phyloP scores from a whole-genome alignment of 2,113 vertebrate genomes.

The Bungarus multicinctus region DNA sequence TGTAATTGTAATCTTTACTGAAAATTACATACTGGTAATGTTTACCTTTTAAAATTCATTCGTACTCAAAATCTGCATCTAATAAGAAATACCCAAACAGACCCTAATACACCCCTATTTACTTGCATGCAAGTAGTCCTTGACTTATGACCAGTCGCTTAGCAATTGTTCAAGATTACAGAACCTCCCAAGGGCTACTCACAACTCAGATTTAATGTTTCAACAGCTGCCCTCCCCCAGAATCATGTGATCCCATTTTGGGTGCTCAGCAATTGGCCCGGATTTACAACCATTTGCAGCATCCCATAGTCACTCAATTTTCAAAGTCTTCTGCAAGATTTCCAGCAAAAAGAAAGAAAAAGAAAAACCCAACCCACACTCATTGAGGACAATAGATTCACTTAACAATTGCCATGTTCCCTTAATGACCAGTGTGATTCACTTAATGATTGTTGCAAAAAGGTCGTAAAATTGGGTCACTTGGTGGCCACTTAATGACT shows the following conservation, averaged over 20 bases:
- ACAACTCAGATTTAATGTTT: background rate
- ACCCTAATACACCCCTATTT: background rate
- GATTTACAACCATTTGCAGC: background rate
- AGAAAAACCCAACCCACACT: background rate
- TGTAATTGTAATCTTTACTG: background rate
- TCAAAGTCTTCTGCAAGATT: background rate
- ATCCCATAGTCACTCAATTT: background rate
- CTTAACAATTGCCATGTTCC: background rate
- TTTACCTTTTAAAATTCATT: conserved; percentile 12
- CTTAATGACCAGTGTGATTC: background rate
- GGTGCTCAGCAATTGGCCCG: background rate
- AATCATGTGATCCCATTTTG: background rate
- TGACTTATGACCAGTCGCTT: background rate
- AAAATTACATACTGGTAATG: background rate
- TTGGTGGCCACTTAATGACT: background rate
- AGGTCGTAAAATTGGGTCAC: background rate
- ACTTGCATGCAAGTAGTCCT: background rate
- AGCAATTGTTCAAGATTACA: background rate
- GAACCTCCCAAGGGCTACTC: background rate
- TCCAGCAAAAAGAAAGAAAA: background rate
- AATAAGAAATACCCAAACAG: background rate
- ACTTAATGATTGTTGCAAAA: background rate
- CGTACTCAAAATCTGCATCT: background rate
- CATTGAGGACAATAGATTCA: background rate
- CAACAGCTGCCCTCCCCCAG: background rate